phyloP scores from a whole-genome alignment of 2,797 vertebrate species.

The Momotus momota region DNA sequence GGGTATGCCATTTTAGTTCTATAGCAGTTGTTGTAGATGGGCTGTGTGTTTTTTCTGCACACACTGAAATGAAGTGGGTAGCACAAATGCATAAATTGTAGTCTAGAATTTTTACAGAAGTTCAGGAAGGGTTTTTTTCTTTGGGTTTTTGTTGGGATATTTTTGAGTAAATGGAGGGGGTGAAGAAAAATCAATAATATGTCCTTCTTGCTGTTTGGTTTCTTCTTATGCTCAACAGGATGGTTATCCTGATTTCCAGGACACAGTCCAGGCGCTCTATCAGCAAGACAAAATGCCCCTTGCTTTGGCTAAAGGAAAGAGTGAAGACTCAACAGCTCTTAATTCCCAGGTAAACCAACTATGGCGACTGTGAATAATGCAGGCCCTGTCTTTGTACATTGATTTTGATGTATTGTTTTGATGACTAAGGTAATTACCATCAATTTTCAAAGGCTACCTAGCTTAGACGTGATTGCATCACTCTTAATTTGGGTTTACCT shows the following conservation, averaged over 20 bases:
- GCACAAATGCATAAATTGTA: not conserved
- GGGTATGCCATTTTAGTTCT: not conserved
- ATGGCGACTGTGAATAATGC: not conserved
- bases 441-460: not conserved
- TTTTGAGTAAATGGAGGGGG: not conserved
- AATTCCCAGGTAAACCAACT: conserved; percentile 87
- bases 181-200: not conserved
- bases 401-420: not conserved
- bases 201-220: not conserved
- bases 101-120: not conserved
- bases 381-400: not conserved
- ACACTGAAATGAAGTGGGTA: not conserved
- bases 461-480: not conserved
- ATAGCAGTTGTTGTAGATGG: not conserved
- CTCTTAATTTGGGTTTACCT: not conserved
- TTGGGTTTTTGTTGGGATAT: not conserved
- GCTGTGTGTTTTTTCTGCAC: not conserved
- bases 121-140: not conserved
- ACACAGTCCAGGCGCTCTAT: conserved; percentile 91
- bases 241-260: conserved; percentile 95
- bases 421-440: not conserved
- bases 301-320: conserved; percentile 91
- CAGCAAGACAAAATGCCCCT: conserved; percentile 93
- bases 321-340: conserved; percentile 87
- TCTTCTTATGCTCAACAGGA: conserved; percentile 82